Base-by-base conservation (phyloP, 1,140 invertebrate species). In the Drosophila sturtevanti region DNA sequence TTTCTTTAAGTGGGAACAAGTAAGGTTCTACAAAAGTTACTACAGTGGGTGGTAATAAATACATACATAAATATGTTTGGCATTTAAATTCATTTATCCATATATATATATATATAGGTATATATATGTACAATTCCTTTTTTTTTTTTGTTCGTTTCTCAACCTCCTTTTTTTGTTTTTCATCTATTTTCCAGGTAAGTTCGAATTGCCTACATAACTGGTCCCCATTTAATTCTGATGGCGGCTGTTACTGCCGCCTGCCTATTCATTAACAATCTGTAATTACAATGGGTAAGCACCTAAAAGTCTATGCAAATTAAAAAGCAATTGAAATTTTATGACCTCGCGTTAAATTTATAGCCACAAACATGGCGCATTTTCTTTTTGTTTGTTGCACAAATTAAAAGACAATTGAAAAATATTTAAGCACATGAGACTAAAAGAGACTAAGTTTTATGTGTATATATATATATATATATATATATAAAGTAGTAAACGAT, bases 271-370 rank as follows among this genome's bases (percentile, higher is more conserved):
- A 85, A 77, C 63, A 73, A 86, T 70, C 68, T 86, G 81, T 81
- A 84, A 84, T 84, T 84, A 81, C 77, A 54, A 55, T 71, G 22
- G 59, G 68, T 56, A 41, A 71, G 77, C 34, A 48, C 54, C 70
- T 55, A 64, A 72, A 80, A 86, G 81, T 81, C 63, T 81, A 84
- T 84, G 81, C 81, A 81, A 85, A 85, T 85, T 86, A 86, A 86
- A 86, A 86, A 75, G 81, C 81, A 85, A 86, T 85, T 85, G 81
- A 84, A 84, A 84, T 81, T 84, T 84, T 85, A 84, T 85, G 72
- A 59, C 68, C 81, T 72, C 64, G 70, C 66, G 66, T 66, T 63
- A 85, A 84, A 84, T 84, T 84, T 79, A 84, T 86, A 64, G 81
- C 68, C 64, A 51, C 48, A 48, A 44, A 48, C 41, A 48, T 21